Conservation (phyloP, 2,888 invertebrate species). For the Xestia rhomboidea region DNA sequence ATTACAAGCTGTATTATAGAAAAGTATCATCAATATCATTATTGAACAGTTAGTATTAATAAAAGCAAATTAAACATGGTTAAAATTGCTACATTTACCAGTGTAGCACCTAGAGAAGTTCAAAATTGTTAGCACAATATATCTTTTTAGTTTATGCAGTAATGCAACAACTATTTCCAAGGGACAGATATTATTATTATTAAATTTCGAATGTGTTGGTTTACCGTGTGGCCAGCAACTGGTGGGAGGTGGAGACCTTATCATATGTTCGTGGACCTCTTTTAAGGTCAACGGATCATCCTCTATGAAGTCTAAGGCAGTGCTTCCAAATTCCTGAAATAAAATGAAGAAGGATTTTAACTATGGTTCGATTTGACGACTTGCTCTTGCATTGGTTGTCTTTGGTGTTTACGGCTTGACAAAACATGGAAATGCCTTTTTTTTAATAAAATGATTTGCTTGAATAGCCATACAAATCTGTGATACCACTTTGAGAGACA, state of each 20-base stretch:
- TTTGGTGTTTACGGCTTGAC: neutral
- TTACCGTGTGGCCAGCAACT: constrained; percentile 92
- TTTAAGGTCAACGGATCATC: constrained; percentile 94
- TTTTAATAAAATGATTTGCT: neutral
- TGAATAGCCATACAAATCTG: neutral
- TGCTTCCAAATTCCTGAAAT: constrained; percentile 88
- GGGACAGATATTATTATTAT: constrained; percentile 4
- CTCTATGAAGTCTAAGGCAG: constrained; percentile 89
- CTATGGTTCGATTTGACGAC: neutral
- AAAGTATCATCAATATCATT: constrained; percentile 10
- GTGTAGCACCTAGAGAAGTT: constrained; percentile 27
- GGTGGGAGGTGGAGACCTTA: constrained; percentile 95
- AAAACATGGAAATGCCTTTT: neutral
- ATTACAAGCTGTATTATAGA: neutral
- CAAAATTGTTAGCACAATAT: constrained; percentile 47
- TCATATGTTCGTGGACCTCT: constrained; percentile 95
- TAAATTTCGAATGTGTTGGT: constrained; percentile 16
- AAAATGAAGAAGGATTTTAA: neutral
- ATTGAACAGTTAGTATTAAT: neutral
- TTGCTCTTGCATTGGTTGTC: neutral
- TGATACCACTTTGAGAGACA: neutral
- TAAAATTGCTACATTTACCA: constrained; percentile 36
- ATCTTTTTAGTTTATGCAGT: constrained; percentile 38
- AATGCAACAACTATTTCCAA: constrained; percentile 15
- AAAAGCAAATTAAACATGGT: constrained; percentile 22